A percentile compares a stretch with the other conserved stretches of the same genome.
Conservation (phyloP, 2,888 invertebrate species). For the Epistrophe eligans region DNA sequence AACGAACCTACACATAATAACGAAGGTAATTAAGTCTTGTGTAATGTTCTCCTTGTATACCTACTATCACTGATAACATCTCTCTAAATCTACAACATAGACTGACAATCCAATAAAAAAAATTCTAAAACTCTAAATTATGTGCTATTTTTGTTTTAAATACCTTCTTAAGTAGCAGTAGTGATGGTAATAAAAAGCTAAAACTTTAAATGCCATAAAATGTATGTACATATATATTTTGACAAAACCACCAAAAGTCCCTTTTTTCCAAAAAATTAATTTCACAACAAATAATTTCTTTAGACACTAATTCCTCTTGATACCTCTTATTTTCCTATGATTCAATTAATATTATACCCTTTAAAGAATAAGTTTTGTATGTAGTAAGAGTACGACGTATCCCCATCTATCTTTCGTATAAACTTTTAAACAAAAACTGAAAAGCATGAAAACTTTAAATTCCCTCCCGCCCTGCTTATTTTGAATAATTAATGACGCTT, state of each 20-base stretch:
- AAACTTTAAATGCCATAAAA: neutral
- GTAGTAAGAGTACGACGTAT: too few relatives aligned
- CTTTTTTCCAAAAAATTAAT: conserved; percentile 1
- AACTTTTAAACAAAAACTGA: conserved; percentile 20
- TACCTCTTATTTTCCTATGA: conserved; percentile 6
- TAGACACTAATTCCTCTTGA: conserved; percentile 7
- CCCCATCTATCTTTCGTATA: neutral
- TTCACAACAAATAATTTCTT: conserved; percentile 2
- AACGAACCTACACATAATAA: too few relatives aligned
- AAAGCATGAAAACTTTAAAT: conserved; percentile 36
- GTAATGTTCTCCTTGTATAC: too few relatives aligned
- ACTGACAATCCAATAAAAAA: too few relatives aligned
- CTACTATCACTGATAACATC: too few relatives aligned
- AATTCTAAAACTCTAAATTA: too few relatives aligned
- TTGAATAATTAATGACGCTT: conserved; percentile 62
- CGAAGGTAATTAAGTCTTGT: too few relatives aligned
- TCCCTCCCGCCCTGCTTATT: neutral
- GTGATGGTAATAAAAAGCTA: neutral
- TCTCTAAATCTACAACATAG: too few relatives aligned
- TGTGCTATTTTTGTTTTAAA: too few relatives aligned
- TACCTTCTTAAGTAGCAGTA: too few relatives aligned
- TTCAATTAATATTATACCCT: conserved; percentile 29
- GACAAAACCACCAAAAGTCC: neutral
- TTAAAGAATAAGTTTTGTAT: neutral
- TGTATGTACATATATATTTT: neutral